phyloP scores from a whole-genome alignment of 2,113 vertebrate species.

The Orientallactaga bullata region DNA sequence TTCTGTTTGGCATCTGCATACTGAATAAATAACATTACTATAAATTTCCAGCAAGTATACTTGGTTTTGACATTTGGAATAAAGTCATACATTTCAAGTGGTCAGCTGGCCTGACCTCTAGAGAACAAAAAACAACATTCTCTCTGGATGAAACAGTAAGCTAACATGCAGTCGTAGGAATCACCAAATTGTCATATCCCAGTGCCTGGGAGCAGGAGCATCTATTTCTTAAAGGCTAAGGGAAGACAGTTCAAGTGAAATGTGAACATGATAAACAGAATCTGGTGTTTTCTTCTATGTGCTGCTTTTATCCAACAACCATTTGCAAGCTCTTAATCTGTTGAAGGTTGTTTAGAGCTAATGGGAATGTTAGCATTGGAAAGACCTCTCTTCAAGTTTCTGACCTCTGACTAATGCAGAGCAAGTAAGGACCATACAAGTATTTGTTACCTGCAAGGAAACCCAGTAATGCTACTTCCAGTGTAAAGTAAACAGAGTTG shows the following conservation, averaged over 20 bases:
- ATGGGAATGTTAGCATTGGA: background rate
- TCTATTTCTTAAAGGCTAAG: background rate
- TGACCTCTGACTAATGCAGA: background rate
- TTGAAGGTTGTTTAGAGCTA: background rate
- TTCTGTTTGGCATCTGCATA: background rate
- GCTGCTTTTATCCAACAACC: background rate
- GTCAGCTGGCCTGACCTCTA: background rate
- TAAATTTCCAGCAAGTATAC: background rate
- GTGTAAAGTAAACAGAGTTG: background rate
- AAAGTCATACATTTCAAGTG: background rate
- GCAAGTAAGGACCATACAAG: no score
- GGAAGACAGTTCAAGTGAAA: background rate
- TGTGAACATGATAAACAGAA: background rate
- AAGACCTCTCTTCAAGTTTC: background rate
- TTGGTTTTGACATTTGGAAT: background rate
- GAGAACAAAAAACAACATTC: no score
- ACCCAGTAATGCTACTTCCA: background rate
- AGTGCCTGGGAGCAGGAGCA: background rate
- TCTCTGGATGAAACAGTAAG: background rate
- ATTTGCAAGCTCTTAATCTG: background rate
- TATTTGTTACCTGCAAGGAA: background rate
- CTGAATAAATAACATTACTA: background rate
- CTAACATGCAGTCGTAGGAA: background rate
- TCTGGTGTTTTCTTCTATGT: background rate
- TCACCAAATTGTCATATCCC: background rate